These are phyloP conservation scores for Propithecus deckenii DNA, from an alignment of 2,797 vertebrate species.

Conservation along the genomic window DNA sequence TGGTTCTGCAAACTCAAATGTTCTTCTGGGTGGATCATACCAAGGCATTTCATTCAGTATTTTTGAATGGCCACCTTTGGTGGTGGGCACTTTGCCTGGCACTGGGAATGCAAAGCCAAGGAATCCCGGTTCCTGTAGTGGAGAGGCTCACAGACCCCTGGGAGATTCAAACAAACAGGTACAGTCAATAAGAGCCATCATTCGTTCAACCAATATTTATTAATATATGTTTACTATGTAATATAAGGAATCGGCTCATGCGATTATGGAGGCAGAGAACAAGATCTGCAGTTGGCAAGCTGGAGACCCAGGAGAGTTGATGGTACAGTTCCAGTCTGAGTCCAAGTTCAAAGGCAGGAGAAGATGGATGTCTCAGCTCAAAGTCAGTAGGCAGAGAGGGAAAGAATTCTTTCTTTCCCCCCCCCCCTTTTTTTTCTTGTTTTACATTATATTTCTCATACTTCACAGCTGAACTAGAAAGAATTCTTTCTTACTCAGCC, in stretches of 20 bases:
- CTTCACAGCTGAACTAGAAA: too few relatives aligned
- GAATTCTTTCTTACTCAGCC: not conserved
- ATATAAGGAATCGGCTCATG: not conserved
- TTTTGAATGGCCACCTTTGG: not conserved
- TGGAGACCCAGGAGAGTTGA: not conserved
- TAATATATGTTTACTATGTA: not conserved
- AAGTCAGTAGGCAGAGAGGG: not conserved
- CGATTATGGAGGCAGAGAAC: not conserved
- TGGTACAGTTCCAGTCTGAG: not conserved
- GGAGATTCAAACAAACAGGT: not conserved
- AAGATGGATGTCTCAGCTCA: not conserved
- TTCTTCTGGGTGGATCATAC: conserved; percentile 1
- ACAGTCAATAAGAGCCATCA: not conserved
- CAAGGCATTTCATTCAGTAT: not conserved
- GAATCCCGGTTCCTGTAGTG: not conserved
- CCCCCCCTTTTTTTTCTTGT: too few relatives aligned
- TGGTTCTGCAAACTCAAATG: not conserved
- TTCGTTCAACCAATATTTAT: not conserved
- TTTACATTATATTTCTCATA: too few relatives aligned
- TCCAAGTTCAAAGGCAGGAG: not conserved
- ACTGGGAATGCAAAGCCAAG: not conserved
- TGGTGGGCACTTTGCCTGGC: not conserved
- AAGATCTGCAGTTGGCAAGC: not conserved
- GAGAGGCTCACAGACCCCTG: not conserved
- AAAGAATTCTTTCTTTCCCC: not conserved